A percentile compares a stretch with the other conserved stretches of the same genome.
Conservation (phyloP, 2,113 vertebrate species). For the Eclectus roratus region DNA sequence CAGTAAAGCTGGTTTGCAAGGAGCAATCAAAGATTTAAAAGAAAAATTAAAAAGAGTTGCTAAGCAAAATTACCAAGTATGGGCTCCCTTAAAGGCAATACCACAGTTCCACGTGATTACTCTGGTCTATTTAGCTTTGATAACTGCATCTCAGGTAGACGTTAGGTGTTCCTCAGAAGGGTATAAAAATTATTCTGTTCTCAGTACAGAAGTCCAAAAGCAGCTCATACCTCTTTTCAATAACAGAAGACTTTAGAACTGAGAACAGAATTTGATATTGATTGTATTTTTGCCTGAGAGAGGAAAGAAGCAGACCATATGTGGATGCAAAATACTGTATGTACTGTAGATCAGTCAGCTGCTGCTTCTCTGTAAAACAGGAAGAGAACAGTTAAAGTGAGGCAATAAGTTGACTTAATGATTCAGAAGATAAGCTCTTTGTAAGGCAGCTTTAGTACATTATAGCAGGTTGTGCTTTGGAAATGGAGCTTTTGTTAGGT, state of each 20-base stretch:
- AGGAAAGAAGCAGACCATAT: neutral
- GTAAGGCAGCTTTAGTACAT: neutral
- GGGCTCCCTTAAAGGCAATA: neutral
- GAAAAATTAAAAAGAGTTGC: neutral
- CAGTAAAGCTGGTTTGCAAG: neutral
- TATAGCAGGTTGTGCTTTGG: neutral
- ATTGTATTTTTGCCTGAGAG: neutral
- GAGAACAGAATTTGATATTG: neutral
- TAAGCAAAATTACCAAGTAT: neutral
- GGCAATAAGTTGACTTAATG: neutral
- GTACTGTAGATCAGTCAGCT: neutral
- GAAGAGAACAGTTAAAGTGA: neutral
- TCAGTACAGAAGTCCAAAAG: neutral
- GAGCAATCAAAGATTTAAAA: neutral
- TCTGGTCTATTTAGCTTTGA: neutral
- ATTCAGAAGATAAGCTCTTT: neutral
- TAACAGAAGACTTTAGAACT: neutral
- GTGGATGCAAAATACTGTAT: neutral
- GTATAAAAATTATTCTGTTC: neutral
- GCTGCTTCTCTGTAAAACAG: neutral
- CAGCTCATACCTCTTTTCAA: neutral
- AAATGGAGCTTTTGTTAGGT: neutral
- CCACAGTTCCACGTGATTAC: rapidly evolving
- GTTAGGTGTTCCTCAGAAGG: neutral
- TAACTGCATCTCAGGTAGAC: neutral